Base-by-base conservation (phyloP, 2,113 vertebrate genomes). In the Fulica atra region DNA sequence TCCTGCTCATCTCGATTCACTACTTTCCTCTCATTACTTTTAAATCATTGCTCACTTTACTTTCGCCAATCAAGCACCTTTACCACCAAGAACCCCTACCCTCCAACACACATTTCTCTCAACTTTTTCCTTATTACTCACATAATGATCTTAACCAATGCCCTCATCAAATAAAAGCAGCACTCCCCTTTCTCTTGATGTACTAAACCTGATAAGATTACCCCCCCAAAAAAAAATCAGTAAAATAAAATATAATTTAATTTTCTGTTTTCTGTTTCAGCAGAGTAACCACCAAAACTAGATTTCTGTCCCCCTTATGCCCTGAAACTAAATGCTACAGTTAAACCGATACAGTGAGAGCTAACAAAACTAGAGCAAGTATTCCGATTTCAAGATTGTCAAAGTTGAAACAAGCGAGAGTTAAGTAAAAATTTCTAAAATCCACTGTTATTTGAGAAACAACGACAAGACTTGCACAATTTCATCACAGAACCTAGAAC, bases 231-330 rank as follows among this genome's bases (percentile, higher is more conserved):
- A 51, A 74, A 50, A 70, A 86, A 53, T 33, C 71, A 77, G 54
- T 51, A 93, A 83, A 97, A 92, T 96, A 96, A 97, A 92, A 91
- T 64, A 80, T 89, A 79, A 96, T 93, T 86, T 91, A 96, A 51
- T 95, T 97, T 93, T 97, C 95, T 97, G 91, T 97, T 98, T 97
- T 98, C 98, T 98, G 97, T 98, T 98, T 98, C 98, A 98, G 87
- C 84, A 97, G 11, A 88, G 94, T 98, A 98, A 98, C 98, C 98
- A 98, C 98, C 95, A 98, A 98, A 97, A 98, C 97, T 96, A 96
- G 89, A 87, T 72, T 97, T 95, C 96, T 95, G 72, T 95, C 95
- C 97, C 89, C 96, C 94, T 89, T 92, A 90, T 96, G 94, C 97
- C 92, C 98, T 97, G 98, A 98, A 98, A 98, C 97, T 92, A 93